These are phyloP conservation scores for Phyllostomus discolor DNA, from an alignment of 2,113 vertebrate genomes.

Conservation along the genomic window DNA sequence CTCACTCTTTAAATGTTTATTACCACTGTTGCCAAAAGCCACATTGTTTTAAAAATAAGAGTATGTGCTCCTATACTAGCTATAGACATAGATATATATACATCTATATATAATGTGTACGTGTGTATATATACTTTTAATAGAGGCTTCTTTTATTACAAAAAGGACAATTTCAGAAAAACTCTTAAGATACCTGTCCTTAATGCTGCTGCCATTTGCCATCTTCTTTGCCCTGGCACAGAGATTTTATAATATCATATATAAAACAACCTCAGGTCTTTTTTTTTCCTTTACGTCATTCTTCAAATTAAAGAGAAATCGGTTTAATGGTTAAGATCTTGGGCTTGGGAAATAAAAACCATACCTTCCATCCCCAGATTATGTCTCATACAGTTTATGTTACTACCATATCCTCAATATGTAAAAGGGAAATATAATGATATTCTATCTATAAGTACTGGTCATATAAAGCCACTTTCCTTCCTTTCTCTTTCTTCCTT, in stretches of 20 bases:
- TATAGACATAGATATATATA: neutral
- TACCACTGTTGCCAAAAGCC: neutral
- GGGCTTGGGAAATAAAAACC: neutral
- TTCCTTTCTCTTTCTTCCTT: neutral
- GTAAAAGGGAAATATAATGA: neutral
- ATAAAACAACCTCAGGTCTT: neutral
- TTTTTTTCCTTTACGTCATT: neutral
- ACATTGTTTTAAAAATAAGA: neutral
- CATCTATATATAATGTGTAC: neutral
- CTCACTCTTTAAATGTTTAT: conserved; percentile 23
- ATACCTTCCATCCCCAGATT: neutral
- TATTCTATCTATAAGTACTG: neutral
- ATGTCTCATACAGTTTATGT: neutral
- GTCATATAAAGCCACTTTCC: neutral
- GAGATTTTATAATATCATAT: neutral
- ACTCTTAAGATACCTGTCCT: neutral
- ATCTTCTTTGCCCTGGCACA: neutral
- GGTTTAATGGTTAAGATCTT: neutral
- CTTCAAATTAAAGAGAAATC: neutral
- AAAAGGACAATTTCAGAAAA: neutral
- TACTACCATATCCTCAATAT: neutral
- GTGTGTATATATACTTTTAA: neutral
- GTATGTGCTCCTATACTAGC: neutral
- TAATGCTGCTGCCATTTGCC: neutral
- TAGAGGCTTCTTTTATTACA: neutral